Evolutionary conservation across 2,888 invertebrate species (phyloP).

Genomic region (Perithous albicinctus): DNA sequence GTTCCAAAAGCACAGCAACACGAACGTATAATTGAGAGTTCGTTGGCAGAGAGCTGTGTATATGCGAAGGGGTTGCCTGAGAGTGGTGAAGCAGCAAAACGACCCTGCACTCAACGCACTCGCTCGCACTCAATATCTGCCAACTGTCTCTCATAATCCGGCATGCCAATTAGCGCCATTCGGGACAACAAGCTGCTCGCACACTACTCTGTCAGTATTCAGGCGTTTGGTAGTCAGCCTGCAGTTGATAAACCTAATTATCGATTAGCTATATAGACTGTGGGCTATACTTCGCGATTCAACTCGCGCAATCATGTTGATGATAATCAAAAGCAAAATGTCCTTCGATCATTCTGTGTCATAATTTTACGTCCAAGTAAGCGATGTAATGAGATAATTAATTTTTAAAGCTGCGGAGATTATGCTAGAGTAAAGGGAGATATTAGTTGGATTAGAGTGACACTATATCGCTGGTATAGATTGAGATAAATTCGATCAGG

Average conservation of each 20-base stretch:
- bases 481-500: too few species aligned
- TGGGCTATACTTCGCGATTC: neutral
- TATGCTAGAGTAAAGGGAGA: neutral
- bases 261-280: conserved; percentile 42
- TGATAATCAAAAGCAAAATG: conserved; percentile 3
- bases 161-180: conserved; percentile 76
- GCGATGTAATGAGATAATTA: neutral
- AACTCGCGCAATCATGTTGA: neutral
- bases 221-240: conserved; percentile 9
- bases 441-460: too few species aligned
- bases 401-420: neutral
- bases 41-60: conserved; percentile 48
- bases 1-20: conserved; percentile 63
- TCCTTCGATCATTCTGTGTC: neutral
- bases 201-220: conserved; percentile 1
- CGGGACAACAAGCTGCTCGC: conserved; percentile 64
- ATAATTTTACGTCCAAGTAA: neutral
- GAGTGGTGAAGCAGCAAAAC: conserved; percentile 39
- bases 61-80: conserved; percentile 2
- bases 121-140: conserved; percentile 35
- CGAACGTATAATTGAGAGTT: conserved; percentile 75
- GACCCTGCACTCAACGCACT: conserved; percentile 1
- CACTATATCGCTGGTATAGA: too few species aligned
- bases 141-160: conserved; percentile 77
- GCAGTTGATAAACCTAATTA: conserved; percentile 65